These are phyloP conservation scores for Drosophila mauritiana DNA, from an alignment of 1,140 invertebrate genomes.

Conservation along the genomic window DNA sequence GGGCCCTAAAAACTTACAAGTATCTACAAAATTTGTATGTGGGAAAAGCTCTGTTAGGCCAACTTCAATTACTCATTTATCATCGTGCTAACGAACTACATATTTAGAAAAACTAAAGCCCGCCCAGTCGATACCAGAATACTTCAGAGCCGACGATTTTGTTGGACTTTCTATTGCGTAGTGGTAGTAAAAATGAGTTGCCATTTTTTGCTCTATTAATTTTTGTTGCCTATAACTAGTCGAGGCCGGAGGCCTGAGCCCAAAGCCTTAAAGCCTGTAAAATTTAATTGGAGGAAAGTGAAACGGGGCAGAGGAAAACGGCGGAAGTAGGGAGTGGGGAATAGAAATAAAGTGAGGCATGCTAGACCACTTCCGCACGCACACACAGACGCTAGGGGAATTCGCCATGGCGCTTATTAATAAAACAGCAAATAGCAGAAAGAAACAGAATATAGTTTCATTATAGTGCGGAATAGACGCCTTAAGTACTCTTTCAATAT, in stretches of 20 bases:
- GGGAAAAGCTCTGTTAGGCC: too few relatives aligned
- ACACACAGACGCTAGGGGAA: conserved; percentile 23
- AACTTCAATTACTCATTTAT: not conserved
- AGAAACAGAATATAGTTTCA: not conserved
- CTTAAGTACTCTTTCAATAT: not conserved
- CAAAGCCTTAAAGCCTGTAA: conserved; percentile 62
- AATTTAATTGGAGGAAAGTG: conserved; percentile 67
- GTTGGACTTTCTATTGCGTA: conserved; percentile 14
- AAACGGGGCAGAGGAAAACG: conserved; percentile 13
- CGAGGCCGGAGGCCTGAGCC: conserved; percentile 35
- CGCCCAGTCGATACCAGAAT: not conserved
- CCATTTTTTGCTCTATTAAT: conserved; percentile 79
- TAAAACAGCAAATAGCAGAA: conserved; percentile 68
- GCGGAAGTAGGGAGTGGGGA: conserved; percentile 27
- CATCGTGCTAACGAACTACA: not conserved
- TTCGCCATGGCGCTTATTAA: conserved; percentile 62
- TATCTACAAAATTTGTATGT: too few relatives aligned
- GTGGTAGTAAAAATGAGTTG: conserved; percentile 62
- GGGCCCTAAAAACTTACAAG: too few relatives aligned
- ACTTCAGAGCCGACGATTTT: not conserved
- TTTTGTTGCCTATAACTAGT: conserved; percentile 65
- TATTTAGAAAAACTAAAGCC: not conserved
- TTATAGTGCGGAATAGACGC: not conserved
- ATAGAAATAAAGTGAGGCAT: conserved; percentile 63
- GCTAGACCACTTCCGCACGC: conserved; percentile 69